Conservation (phyloP, 2,113 vertebrate species). For the Macroglossus sobrinus region DNA sequence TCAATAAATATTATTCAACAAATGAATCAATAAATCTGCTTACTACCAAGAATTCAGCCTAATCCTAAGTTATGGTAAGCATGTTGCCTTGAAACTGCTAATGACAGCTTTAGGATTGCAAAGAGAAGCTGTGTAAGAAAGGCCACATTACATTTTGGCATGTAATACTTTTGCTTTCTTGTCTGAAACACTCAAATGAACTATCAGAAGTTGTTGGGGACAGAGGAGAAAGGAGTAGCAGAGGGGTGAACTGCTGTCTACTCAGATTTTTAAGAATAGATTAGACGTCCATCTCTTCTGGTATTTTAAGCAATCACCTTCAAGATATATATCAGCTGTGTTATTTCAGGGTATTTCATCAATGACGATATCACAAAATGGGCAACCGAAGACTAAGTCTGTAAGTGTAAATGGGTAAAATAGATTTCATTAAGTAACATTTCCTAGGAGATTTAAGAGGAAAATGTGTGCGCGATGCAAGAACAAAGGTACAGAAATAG, state of each 20-base stretch:
- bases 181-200: neutral
- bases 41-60: neutral
- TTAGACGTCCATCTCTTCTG: neutral
- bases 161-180: neutral
- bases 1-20: conserved; percentile 12
- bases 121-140: neutral
- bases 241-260: neutral
- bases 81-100: neutral
- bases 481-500: neutral
- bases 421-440: neutral
- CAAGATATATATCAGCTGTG: neutral
- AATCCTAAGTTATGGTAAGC: neutral
- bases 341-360: conserved; percentile 8
- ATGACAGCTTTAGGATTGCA: neutral
- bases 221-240: neutral
- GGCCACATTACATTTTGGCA: neutral
- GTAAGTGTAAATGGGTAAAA: neutral
- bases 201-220: neutral
- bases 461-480: neutral
- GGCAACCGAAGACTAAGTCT: neutral
- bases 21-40: neutral
- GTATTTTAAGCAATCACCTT: neutral
- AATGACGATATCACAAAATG: conserved; percentile 35
- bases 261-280: conserved; percentile 31
- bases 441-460: neutral